Conservation (phyloP, 2,113 vertebrate genomes). For the Macheiramphus alcinus region DNA sequence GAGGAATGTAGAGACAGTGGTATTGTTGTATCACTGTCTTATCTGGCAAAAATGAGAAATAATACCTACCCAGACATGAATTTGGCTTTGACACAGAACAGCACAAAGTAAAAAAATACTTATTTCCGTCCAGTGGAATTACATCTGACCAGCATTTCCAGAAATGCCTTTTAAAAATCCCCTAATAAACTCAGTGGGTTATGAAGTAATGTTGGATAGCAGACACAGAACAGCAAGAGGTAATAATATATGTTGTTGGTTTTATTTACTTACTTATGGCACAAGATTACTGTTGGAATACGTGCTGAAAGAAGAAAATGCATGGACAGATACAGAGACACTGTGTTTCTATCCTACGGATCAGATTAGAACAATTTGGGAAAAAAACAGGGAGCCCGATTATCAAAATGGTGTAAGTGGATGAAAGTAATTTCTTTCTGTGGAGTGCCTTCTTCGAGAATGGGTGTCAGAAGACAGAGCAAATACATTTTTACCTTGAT, state of each 20-base stretch:
- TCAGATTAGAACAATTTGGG: neutral
- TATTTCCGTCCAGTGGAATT: neutral
- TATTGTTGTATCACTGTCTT: neutral
- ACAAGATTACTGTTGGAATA: neutral
- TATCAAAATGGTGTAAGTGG: neutral
- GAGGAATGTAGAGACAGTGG: neutral
- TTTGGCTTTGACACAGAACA: neutral
- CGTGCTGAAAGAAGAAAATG: neutral
- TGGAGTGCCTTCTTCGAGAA: neutral
- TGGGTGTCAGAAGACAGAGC: neutral
- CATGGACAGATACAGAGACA: neutral
- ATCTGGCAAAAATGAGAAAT: neutral
- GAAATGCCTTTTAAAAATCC: constrained; percentile 10
- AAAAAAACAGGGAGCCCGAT: neutral
- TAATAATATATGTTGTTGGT: neutral
- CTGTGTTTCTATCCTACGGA: neutral
- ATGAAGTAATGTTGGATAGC: neutral
- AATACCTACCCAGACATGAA: neutral
- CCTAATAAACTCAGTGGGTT: neutral
- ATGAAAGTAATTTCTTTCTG: neutral
- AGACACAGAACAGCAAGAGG: neutral
- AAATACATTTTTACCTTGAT: neutral
- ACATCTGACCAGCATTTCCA: constrained; percentile 11
- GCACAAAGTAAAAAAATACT: neutral
- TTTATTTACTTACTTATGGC: neutral